A percentile compares a stretch with the other conserved stretches of the same genome.
Conservation (phyloP, 2,888 invertebrate genomes). For the Leucania comma region DNA sequence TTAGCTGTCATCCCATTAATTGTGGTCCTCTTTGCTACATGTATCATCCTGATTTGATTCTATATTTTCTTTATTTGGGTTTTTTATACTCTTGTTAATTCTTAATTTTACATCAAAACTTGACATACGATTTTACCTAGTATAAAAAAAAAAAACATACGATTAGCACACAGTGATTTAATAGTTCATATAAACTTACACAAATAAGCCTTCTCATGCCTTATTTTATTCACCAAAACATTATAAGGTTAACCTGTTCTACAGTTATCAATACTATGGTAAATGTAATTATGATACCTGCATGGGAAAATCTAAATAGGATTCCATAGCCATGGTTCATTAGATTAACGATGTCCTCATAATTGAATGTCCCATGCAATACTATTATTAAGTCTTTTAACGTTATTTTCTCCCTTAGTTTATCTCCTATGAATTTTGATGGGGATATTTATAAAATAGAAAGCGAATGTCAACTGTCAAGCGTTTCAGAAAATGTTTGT, state of each 20-base stretch:
- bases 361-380: constrained; percentile 87
- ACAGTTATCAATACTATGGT: constrained; percentile 22
- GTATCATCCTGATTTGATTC: no score
- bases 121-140: no score
- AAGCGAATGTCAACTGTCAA: not conserved
- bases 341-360: constrained; percentile 86
- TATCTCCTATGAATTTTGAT: not conserved
- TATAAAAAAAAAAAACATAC: no score
- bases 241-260: not conserved
- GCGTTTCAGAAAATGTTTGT: not conserved
- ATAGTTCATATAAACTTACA: no score
- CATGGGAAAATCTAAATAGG: constrained; percentile 80
- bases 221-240: not conserved
- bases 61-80: no score
- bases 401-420: constrained; percentile 36
- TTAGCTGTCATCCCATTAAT: no score
- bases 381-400: constrained; percentile 77
- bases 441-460: not conserved
- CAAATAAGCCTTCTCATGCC: not conserved
- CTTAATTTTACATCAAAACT: no score
- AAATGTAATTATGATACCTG: constrained; percentile 71
- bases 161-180: no score
- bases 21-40: no score
- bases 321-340: constrained; percentile 80
- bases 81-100: no score